Evolutionary conservation across 1,140 invertebrate species (phyloP).

Genomic region (Drosophila biarmipes): DNA sequence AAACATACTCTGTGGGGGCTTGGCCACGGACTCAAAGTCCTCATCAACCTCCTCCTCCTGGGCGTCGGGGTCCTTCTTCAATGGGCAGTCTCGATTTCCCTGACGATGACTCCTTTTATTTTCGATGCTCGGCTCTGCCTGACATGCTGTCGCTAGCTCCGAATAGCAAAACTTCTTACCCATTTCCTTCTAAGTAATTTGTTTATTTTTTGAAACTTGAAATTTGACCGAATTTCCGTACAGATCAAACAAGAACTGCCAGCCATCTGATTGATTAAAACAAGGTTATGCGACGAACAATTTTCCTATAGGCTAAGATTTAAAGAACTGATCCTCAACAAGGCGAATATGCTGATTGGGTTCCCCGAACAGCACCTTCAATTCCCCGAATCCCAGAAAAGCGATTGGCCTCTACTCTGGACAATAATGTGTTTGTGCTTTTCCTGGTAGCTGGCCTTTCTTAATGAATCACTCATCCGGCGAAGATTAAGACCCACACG

Average conservation of each 20-base stretch:
- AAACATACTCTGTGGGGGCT: not conserved
- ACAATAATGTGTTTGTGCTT: not conserved
- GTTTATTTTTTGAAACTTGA: constrained; percentile 1
- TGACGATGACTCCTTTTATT: not conserved
- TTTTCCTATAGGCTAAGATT: not conserved
- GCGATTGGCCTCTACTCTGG: no score
- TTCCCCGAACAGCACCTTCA: not conserved
- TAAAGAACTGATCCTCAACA: no score
- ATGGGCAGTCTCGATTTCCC: not conserved
- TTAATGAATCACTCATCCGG: constrained; percentile 14
- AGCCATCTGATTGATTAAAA: not conserved
- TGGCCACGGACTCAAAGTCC: not conserved
- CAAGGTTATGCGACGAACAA: not conserved
- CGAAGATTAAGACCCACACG: not conserved
- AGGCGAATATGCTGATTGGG: not conserved
- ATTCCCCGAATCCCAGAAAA: not conserved
- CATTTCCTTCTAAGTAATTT: constrained; percentile 37
- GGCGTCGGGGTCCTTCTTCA: not conserved
- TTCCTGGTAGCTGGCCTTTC: not conserved
- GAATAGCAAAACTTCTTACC: constrained; percentile 42
- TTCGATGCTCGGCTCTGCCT: not conserved
- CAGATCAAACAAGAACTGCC: not conserved
- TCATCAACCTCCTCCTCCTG: not conserved
- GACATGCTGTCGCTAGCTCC: constrained; percentile 4
- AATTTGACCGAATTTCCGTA: constrained; percentile 13